These are phyloP conservation scores for Toxonevra muliebris DNA, from an alignment of 2,888 invertebrate genomes.

Conservation along the genomic window DNA sequence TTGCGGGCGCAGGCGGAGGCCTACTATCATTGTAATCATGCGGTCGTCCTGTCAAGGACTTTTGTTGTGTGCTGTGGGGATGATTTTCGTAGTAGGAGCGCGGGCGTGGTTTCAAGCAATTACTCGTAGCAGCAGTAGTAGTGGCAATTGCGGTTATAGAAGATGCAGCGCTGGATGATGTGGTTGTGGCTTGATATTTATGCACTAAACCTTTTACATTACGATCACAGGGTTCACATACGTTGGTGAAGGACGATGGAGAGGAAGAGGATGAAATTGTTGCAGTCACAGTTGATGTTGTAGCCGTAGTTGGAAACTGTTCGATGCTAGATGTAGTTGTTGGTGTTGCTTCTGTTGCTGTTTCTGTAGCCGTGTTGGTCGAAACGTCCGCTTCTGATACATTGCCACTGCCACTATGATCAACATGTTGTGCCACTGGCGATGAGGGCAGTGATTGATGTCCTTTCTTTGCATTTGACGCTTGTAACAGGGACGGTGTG, in stretches of 20 bases:
- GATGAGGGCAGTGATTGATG: constrained; percentile 71
- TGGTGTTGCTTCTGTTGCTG: constrained; percentile 19
- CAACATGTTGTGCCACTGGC: constrained; percentile 69
- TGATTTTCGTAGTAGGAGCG: constrained; percentile 62
- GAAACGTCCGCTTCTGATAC: constrained; percentile 23
- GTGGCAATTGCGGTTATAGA: constrained; percentile 39
- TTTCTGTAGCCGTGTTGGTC: constrained; percentile 46
- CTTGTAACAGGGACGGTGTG: background rate
- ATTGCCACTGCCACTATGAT: constrained; percentile 54
- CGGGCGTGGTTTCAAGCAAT: constrained; percentile 53
- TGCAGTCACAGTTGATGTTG: constrained; percentile 41
- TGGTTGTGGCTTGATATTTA: constrained; percentile 71
- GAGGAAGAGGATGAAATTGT: constrained; percentile 44
- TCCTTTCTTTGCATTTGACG: constrained; percentile 58
- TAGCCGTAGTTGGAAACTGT: constrained; percentile 23
- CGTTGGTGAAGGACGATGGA: constrained; percentile 52
- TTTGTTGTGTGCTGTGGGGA: constrained; percentile 41
- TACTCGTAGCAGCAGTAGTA: constrained; percentile 40
- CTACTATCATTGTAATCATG: constrained; percentile 60
- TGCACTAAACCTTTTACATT: constrained; percentile 81
- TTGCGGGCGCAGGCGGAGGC: constrained; percentile 67
- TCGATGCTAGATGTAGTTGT: constrained; percentile 13
- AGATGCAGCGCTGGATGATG: constrained; percentile 55
- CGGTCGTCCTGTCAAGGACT: constrained; percentile 46
- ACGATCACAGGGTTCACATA: constrained; percentile 68